These are phyloP conservation scores for Gambusia yucatana DNA, from an alignment of 2,797 vertebrate species.

Conservation along the genomic window DNA sequence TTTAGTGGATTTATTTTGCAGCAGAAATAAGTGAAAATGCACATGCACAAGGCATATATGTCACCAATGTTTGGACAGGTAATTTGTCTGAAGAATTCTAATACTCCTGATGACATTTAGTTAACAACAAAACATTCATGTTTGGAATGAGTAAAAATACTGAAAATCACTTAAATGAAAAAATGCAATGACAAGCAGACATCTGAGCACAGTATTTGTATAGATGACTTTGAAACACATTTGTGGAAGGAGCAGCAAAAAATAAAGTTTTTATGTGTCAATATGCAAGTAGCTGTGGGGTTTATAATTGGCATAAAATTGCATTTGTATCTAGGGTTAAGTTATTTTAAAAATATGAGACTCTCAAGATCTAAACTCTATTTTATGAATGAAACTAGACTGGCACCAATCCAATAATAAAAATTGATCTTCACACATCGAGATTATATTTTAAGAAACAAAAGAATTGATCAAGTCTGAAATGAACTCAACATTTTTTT, in stretches of 20 bases:
- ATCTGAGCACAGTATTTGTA: background rate
- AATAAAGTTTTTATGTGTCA: background rate
- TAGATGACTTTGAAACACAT: background rate
- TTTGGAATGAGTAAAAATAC: background rate
- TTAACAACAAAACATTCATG: background rate
- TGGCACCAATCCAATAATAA: background rate
- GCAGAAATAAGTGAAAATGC: conserved; percentile 53
- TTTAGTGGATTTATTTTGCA: conserved; percentile 55
- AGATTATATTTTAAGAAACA: background rate
- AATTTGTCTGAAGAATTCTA: conserved; percentile 33
- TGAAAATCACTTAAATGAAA: background rate
- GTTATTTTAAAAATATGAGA: background rate
- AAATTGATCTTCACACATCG: background rate
- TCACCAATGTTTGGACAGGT: conserved; percentile 33
- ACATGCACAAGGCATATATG: conserved; percentile 57
- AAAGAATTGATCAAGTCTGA: background rate
- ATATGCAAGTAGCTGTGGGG: background rate
- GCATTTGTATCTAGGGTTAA: background rate
- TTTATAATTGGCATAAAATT: background rate
- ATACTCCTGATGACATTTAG: conserved; percentile 16
- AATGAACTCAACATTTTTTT: background rate
- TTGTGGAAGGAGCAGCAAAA: background rate
- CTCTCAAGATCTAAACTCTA: background rate
- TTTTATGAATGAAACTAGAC: background rate
- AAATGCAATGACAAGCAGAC: background rate